phyloP scores from a whole-genome alignment of 2,888 invertebrate species.

The Margaritifera margaritifera region DNA sequence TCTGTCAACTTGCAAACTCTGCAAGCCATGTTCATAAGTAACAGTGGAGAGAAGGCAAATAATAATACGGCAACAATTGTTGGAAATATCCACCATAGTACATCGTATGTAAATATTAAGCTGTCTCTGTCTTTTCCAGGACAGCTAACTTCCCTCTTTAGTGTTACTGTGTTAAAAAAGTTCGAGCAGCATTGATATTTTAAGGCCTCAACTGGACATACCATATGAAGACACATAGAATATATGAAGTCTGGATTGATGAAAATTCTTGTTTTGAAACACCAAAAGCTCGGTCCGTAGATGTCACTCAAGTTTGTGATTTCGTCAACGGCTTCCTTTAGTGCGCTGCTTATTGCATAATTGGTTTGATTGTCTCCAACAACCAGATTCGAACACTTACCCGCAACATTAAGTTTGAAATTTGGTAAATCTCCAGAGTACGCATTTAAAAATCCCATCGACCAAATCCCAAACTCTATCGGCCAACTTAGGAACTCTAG shows the following conservation, averaged over 20 bases:
- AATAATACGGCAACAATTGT: constrained; percentile 23
- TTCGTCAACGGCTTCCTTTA: constrained; percentile 7
- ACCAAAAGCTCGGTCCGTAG: constrained; percentile 37
- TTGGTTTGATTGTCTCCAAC: constrained; percentile 26
- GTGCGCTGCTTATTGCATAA: constrained; percentile 16
- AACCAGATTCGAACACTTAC: constrained; percentile 27
- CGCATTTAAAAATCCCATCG: constrained; percentile 27
- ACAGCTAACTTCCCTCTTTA: constrained; percentile 12
- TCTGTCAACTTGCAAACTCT: background rate
- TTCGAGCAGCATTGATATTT: constrained; percentile 31
- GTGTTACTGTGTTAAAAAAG: constrained; percentile 9
- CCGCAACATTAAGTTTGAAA: constrained; percentile 3
- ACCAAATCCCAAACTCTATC: constrained; percentile 38
- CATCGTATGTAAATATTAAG: constrained; percentile 16
- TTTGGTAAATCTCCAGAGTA: constrained; percentile 14
- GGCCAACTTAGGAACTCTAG: constrained; percentile 38
- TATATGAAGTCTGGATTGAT: constrained; percentile 24
- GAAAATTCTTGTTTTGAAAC: constrained; percentile 32
- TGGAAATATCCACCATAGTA: constrained; percentile 34
- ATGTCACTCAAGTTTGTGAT: constrained; percentile 15
- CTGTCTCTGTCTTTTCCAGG: background rate
- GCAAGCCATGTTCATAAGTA: constrained; percentile 12
- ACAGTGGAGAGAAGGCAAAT: constrained; percentile 30
- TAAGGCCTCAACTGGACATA: constrained; percentile 36
- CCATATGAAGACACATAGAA: constrained; percentile 30